Evolutionary conservation across 2,113 vertebrate species (phyloP).

Genomic region (Peromyscus leucopus): DNA sequence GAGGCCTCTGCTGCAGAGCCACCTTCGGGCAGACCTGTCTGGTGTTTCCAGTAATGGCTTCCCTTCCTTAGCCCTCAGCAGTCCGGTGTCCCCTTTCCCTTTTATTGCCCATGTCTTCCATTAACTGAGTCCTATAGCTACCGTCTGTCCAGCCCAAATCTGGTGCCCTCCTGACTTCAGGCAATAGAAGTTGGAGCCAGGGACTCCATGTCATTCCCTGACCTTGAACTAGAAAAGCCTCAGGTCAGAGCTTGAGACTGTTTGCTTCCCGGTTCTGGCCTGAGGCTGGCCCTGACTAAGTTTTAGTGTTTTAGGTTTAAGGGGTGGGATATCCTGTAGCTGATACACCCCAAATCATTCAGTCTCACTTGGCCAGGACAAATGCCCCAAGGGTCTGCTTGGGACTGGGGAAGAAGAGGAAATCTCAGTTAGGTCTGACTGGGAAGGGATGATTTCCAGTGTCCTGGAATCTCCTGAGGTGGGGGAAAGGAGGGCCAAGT

Average conservation of each 20-base stretch:
- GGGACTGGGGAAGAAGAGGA: background rate
- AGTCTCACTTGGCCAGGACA: background rate
- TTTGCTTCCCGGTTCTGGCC: no score
- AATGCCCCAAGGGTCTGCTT: background rate
- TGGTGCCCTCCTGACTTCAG: background rate
- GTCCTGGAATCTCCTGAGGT: background rate
- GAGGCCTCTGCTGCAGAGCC: background rate
- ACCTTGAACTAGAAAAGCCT: background rate
- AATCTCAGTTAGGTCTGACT: background rate
- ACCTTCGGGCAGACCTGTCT: background rate
- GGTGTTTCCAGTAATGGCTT: no score
- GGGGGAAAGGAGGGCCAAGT: background rate
- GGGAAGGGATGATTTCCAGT: background rate
- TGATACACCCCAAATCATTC: background rate
- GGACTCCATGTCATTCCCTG: background rate
- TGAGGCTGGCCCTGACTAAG: background rate
- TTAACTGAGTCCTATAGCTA: background rate
- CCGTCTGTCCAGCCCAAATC: no score
- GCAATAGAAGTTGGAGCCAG: background rate
- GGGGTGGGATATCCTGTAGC: background rate
- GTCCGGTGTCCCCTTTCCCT: background rate
- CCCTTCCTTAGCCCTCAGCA: background rate
- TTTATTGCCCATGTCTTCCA: background rate
- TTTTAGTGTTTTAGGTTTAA: background rate
- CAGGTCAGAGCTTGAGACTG: background rate